These are phyloP conservation scores for Rana temporaria DNA, from an alignment of 2,113 vertebrate genomes.

Conservation along the genomic window DNA sequence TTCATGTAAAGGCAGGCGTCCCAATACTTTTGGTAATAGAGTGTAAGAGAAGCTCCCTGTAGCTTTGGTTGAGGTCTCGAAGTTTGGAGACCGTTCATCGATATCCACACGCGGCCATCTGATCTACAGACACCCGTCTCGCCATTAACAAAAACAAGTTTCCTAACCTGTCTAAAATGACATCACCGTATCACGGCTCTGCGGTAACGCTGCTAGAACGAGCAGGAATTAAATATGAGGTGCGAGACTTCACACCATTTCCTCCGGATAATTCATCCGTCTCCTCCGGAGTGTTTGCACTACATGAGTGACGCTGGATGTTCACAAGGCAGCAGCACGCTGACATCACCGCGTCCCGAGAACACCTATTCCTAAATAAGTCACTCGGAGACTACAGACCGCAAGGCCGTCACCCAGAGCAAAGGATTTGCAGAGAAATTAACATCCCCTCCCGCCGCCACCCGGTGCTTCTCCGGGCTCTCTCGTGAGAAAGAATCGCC, in stretches of 20 bases:
- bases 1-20: no score
- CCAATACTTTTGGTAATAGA: no score
- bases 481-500: no score
- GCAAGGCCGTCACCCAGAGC: no score
- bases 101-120: background rate
- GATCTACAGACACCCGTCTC: background rate
- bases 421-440: no score
- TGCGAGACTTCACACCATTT: constrained; percentile 25
- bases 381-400: no score
- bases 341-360: background rate
- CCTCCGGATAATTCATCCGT: background rate
- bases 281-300: background rate
- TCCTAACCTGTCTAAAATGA: constrained; percentile 27
- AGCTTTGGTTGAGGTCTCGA: no score
- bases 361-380: background rate
- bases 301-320: constrained; percentile 16
- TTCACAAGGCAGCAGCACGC: background rate
- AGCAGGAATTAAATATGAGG: constrained; percentile 28
- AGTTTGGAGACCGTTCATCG: background rate
- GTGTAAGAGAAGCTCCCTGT: no score
- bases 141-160: background rate
- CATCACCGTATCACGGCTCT: constrained; percentile 20
- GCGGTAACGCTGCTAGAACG: background rate
- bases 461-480: no score
- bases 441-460: no score